phyloP scores from a whole-genome alignment of 2,113 vertebrate species.

The Tenrec ecaudatus region DNA sequence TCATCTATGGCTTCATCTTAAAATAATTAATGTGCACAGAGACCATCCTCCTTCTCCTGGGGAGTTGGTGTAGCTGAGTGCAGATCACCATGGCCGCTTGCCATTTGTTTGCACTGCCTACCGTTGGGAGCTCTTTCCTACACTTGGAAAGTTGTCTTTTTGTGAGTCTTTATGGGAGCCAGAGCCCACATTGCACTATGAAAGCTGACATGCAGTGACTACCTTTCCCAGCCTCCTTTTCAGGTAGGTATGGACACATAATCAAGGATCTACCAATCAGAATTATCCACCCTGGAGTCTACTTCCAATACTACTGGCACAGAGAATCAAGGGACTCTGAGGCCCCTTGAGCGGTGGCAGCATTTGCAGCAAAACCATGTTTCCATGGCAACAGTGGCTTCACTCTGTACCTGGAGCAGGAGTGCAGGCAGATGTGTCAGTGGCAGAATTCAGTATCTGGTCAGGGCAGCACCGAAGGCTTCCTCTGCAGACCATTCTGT shows the following conservation, averaged over 20 bases:
- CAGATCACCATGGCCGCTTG: neutral
- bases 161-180: neutral
- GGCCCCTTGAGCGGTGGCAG: neutral
- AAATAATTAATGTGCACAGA: neutral
- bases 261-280: neutral
- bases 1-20: neutral
- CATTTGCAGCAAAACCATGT: neutral
- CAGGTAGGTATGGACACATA: neutral
- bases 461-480: fast-evolving
- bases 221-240: conserved; percentile 9
- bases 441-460: neutral
- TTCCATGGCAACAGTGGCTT: neutral
- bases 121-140: neutral
- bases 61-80: neutral
- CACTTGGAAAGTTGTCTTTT: neutral
- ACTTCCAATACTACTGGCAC: neutral
- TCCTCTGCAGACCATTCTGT: too few species aligned
- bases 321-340: neutral
- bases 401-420: neutral
- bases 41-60: neutral
- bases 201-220: neutral
- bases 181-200: neutral
- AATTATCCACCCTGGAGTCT: neutral
- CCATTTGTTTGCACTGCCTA: neutral
- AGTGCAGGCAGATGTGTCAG: neutral